Base-by-base conservation (phyloP, 2,888 invertebrate species). In the Harpagoxenus sublaevis region DNA sequence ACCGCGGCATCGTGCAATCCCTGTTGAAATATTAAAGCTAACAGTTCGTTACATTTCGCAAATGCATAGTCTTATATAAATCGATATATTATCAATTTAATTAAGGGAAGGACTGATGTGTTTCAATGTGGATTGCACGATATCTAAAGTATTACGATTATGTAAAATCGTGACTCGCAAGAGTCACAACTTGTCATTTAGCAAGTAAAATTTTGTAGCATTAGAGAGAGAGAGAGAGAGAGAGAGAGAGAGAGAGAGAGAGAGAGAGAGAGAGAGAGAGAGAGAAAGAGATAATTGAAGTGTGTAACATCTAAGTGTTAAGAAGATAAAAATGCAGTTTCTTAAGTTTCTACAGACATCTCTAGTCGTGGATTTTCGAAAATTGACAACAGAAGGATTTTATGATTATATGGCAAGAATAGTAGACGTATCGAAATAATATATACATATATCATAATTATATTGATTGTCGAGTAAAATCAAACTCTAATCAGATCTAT, bases 381-480 rank as follows among this genome's bases (percentile, higher is more conserved):
- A 78, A 57, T 70, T 57, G 70, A 68, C 45, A 51, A 78, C 53
- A 28, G 28, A 78, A 70, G 9, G 45, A 45, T 66, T 42, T 78
- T 10, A 31, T n/a, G n/a, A 28, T 18, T 65, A 23, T 1, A 51
- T 73, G 28, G 5, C n/a, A 31, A 78, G 23, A 78, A 31, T 35
- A 60, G 12, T 35, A 60, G 12, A 71, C 15, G 8, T 73, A 79
- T 51, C 18, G 60, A 81, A 73, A 81, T 63, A 78, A 68, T 77
- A 77, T 66, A 18, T 77, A 42, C 23, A 23, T 66, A n/a, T n/a
- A 66, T 55, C 5, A 35, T 68, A 57, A 39, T 45, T 45, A 66
- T 63, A 83, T 84, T 89, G 89, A 89, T 89, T 89, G 89, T 89
- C 87, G 60, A 84, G 70, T 77, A 73, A 83, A 84, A 83, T 63